phyloP scores from a whole-genome alignment of 2,888 invertebrate species.

The Drosophila rubida region DNA sequence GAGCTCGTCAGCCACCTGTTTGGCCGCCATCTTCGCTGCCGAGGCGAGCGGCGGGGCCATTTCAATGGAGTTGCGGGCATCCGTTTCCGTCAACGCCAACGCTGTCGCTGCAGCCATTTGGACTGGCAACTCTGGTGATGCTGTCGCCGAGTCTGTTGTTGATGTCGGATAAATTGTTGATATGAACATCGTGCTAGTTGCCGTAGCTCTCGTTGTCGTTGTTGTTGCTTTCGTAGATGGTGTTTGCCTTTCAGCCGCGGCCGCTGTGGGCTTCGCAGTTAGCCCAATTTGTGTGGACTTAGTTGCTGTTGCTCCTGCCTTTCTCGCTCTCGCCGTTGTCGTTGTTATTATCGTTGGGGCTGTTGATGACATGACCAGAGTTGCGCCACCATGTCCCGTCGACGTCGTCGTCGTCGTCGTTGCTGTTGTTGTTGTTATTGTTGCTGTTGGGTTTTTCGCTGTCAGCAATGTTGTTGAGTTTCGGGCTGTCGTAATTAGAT shows the following conservation, averaged over 20 bases:
- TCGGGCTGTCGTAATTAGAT: conserved; percentile 73
- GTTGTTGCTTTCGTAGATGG: conserved; percentile 12
- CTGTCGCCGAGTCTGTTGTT: conserved; percentile 30
- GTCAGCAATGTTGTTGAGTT: conserved; percentile 57
- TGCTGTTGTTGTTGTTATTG: conserved; percentile 20
- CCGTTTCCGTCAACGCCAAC: conserved; percentile 56
- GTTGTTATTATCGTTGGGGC: conserved; percentile 43
- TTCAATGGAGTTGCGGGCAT: conserved; percentile 72
- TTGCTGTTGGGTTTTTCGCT: conserved; percentile 53
- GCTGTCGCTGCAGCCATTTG: conserved; percentile 14
- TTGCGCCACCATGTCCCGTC: conserved; percentile 33
- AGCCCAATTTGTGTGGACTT: conserved; percentile 74
- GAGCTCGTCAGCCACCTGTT: not conserved
- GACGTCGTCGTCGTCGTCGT: conserved; percentile 20
- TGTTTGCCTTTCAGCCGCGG: conserved; percentile 39
- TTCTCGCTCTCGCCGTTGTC: conserved; percentile 21
- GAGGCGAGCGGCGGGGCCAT: conserved; percentile 30
- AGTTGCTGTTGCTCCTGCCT: conserved; percentile 31
- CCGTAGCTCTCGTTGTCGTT: conserved; percentile 22
- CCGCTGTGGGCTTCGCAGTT: conserved; percentile 56
- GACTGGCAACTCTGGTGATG: conserved; percentile 21
- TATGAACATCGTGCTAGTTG: conserved; percentile 57
- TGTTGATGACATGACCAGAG: conserved; percentile 67
- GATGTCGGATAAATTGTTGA: conserved; percentile 69
- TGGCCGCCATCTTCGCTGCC: not conserved